Evolutionary conservation across 2,888 invertebrate species (phyloP), one percentile per base, ranked within the genome.

Genomic region (Strigamia crassipes): DNA sequence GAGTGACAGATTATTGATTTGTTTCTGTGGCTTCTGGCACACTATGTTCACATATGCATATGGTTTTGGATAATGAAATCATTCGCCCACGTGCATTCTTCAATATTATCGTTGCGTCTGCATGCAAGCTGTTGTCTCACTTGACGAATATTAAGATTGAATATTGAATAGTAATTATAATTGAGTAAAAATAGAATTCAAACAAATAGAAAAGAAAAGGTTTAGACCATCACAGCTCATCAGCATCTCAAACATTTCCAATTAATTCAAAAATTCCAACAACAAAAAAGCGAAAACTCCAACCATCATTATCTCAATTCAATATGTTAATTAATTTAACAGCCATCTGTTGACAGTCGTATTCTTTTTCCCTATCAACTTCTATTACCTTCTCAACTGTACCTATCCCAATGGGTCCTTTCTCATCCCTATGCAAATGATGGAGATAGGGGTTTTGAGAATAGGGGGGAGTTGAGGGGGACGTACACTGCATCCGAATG

Each of bases 1-100:
- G 73, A 73, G 73, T 73, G 73, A 73, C 73, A 73, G 73, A 27
- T n/a, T 73, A 73, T 73, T 73, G 73, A 73, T 73, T 73, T 73
- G 73, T 73, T 51, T 73, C 73, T 73, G 73, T 73, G 73, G 73
- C 73, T 73, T 73, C 73, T 73, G 73, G 73, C 73, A 73, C 73
- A 73, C 27, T 27, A 73, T 73, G 73, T 73, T 73, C 73, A 73
- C 73, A 73, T 73, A 73, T 31, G 73, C 73, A 73, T 73, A 73
- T 73, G 73, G 73, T 73, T 73, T 73, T 31, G 73, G 73, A 73
- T 73, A 73, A 73, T 73, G 73, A 73, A 73, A 73, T 73, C 73
- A 73, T 73, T 31, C 73, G 73, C 73, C 73, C 73, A 73, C 73
- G 31, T 73, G 73, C 12, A 73, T 73, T 73, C 73, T 73, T 73